Evolutionary conservation across 2,888 invertebrate species (phyloP).

Genomic region (Agrotis ipsilon): DNA sequence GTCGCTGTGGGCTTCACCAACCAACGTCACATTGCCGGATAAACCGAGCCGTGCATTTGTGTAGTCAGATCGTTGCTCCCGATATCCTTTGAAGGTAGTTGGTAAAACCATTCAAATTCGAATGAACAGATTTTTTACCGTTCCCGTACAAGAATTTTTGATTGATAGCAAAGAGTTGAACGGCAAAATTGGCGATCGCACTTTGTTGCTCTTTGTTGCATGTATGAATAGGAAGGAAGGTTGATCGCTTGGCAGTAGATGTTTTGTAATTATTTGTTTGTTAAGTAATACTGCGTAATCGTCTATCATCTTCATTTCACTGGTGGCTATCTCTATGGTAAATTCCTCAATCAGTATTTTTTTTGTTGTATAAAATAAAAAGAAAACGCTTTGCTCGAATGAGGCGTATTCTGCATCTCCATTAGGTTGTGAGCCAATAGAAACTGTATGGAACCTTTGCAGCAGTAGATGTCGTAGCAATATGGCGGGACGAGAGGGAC

Average conservation of each 20-base stretch:
- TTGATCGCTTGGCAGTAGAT: too few relatives aligned
- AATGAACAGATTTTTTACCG: slow-evolving; percentile 5
- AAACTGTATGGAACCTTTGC: too few relatives aligned
- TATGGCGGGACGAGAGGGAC: neutral
- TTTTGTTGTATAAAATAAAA: too few relatives aligned
- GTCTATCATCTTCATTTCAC: neutral
- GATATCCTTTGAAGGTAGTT: slow-evolving; percentile 35
- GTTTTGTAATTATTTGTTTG: too few relatives aligned
- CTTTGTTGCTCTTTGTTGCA: neutral
- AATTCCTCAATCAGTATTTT: too few relatives aligned
- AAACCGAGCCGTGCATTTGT: neutral
- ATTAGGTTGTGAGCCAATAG: too few relatives aligned
- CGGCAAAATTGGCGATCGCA: neutral
- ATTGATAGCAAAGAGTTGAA: neutral
- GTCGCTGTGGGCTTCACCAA: too few relatives aligned
- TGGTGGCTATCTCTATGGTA: too few relatives aligned
- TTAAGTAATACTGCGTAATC: too few relatives aligned
- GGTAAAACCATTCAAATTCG: slow-evolving; percentile 25
- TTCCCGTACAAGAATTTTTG: slow-evolving; percentile 8
- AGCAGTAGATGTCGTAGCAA: neutral
- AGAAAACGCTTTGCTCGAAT: too few relatives aligned
- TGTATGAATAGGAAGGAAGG: neutral
- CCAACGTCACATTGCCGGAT: neutral
- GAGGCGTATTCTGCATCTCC: too few relatives aligned
- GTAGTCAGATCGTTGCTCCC: slow-evolving; percentile 15